Percentiles rank a stretch among this genome's conserved stretches.
phyloP scores from a whole-genome alignment of 2,797 vertebrate species.

The Crotalus adamanteus region DNA sequence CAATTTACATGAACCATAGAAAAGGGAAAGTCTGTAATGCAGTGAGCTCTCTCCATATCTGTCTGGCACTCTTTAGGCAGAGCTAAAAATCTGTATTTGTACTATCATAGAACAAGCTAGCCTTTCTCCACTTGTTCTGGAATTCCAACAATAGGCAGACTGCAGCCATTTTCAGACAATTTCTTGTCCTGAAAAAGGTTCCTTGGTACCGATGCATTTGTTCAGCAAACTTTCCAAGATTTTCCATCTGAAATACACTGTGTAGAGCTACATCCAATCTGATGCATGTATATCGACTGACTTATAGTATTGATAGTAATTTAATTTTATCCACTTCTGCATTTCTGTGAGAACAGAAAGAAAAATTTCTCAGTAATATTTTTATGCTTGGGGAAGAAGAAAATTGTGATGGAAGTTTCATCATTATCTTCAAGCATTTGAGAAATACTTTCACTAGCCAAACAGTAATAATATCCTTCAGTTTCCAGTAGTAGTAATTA shows the following conservation, averaged over 20 bases:
- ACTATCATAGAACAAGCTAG: background rate
- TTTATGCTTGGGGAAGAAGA: background rate
- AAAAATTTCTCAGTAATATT: background rate
- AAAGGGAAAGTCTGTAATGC: background rate
- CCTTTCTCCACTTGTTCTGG: background rate
- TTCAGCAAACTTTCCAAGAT: background rate
- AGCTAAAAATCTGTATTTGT: background rate
- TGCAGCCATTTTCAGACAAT: background rate
- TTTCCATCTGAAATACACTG: background rate
- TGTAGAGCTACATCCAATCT: background rate
- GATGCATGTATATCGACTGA: background rate
- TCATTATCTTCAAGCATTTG: background rate
- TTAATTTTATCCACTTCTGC: background rate
- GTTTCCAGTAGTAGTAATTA: background rate
- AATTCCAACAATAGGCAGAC: background rate
- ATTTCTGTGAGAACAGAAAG: background rate
- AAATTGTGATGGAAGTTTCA: background rate
- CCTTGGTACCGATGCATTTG: background rate
- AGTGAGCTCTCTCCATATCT: background rate
- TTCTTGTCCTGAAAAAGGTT: background rate
- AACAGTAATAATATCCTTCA: background rate
- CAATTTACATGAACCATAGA: background rate
- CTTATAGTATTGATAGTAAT: background rate
- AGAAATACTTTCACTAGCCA: background rate
- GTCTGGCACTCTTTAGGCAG: background rate